These are phyloP conservation scores for Neodon shergylaensis DNA, from an alignment of 2,113 vertebrate genomes.

Conservation along the genomic window DNA sequence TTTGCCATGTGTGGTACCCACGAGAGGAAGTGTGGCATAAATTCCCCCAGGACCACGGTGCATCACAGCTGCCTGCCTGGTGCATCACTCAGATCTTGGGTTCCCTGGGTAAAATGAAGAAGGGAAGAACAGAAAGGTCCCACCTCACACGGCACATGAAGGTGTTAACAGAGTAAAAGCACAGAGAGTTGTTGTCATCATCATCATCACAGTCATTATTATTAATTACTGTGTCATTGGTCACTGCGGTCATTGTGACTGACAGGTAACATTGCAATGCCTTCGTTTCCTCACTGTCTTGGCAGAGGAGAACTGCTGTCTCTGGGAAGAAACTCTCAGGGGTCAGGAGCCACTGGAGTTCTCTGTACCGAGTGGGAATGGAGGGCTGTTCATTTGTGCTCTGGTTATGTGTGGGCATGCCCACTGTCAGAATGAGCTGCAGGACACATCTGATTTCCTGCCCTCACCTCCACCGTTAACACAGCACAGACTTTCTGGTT, in stretches of 20 bases:
- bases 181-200: background rate
- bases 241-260: background rate
- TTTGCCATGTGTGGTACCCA: background rate
- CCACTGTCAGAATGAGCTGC: background rate
- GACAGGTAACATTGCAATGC: background rate
- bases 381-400: too few relatives aligned
- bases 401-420: accelerated
- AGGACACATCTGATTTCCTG: background rate
- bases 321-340: background rate
- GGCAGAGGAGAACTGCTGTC: background rate
- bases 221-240: background rate
- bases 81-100: accelerated
- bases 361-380: background rate
- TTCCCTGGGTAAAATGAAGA: background rate
- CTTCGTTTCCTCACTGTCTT: background rate
- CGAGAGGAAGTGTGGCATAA: accelerated
- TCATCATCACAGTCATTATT: background rate
- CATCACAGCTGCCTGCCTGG: accelerated
- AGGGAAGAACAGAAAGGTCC: background rate
- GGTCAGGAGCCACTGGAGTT: background rate
- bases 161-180: background rate
- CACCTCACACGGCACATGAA: accelerated
- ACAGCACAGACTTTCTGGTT: background rate
- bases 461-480: background rate
- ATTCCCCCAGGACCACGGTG: accelerated